Percentiles rank a stretch among this genome's conserved stretches.
Conservation (phyloP, 2,113 vertebrate species). For the Psettodes erumei region DNA sequence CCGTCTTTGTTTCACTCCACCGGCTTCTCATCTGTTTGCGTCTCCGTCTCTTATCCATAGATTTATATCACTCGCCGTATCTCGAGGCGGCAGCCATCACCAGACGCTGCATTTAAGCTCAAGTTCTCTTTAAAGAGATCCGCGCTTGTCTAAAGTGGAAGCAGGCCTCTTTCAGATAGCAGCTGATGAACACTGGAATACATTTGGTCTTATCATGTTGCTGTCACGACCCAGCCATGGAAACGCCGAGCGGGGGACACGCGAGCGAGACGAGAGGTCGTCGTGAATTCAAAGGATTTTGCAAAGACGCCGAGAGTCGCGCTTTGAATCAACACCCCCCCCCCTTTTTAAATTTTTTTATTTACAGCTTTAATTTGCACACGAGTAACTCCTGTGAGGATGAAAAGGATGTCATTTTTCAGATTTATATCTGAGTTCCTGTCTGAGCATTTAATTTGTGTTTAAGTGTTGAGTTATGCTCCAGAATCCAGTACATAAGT, state of each 20-base stretch:
- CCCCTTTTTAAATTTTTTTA: too few relatives aligned
- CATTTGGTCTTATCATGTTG: conserved; percentile 70
- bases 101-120: conserved; percentile 55
- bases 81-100: conserved; percentile 37
- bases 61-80: conserved; percentile 51
- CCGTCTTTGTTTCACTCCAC: conserved; percentile 46
- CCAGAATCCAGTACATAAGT: neutral
- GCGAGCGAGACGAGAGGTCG: conserved; percentile 43
- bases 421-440: conserved; percentile 9
- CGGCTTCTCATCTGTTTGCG: conserved; percentile 51
- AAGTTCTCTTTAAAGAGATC: conserved; percentile 52
- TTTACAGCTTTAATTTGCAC: conserved; percentile 8
- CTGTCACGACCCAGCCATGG: conserved; percentile 51
- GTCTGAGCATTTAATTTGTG: conserved; percentile 8
- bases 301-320: neutral
- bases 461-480: neutral
- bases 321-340: conserved; percentile 49
- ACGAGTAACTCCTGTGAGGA: conserved; percentile 24
- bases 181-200: conserved; percentile 66
- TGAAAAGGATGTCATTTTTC: conserved; percentile 26
- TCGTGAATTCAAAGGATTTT: conserved; percentile 45
- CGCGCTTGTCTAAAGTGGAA: conserved; percentile 65
- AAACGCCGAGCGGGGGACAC: conserved; percentile 23
- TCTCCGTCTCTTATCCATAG: conserved; percentile 49
- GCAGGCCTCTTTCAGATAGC: conserved; percentile 58